These are phyloP conservation scores for Carettochelys insculpta DNA, from an alignment of 2,113 vertebrate genomes.

Conservation along the genomic window DNA sequence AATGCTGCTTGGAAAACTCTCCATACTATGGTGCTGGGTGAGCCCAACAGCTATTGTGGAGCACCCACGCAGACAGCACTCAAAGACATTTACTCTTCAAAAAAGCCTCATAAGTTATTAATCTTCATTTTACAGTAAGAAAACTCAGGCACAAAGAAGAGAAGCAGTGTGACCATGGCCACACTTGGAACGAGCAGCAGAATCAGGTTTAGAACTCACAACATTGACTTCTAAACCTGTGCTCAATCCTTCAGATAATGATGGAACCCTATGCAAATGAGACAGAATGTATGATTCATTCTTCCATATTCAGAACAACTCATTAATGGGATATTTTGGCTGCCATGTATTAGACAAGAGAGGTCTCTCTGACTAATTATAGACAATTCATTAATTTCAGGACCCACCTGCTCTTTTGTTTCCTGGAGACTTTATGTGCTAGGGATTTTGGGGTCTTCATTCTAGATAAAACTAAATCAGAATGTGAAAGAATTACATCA, in stretches of 20 bases:
- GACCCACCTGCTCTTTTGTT: constrained; percentile 29
- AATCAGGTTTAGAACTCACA: neutral
- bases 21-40: too few species aligned
- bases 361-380: neutral
- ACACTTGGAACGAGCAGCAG: neutral
- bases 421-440: neutral
- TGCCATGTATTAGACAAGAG: neutral
- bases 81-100: neutral
- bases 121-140: neutral
- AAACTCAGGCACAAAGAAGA: neutral
- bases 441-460: constrained; percentile 47
- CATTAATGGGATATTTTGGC: too few species aligned
- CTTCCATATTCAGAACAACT: neutral
- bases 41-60: too few species aligned
- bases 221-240: neutral
- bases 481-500: constrained; percentile 15
- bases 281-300: neutral
- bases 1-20: too few species aligned
- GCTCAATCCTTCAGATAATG: neutral
- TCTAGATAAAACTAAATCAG: constrained; percentile 62
- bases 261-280: neutral
- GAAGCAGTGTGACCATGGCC: neutral
- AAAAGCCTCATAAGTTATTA: neutral
- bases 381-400: neutral
- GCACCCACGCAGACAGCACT: too few species aligned